A percentile compares a stretch with the other conserved stretches of the same genome.
Evolutionary conservation across 2,888 invertebrate genomes (phyloP).

Genomic region (Epinotia brunnichana): DNA sequence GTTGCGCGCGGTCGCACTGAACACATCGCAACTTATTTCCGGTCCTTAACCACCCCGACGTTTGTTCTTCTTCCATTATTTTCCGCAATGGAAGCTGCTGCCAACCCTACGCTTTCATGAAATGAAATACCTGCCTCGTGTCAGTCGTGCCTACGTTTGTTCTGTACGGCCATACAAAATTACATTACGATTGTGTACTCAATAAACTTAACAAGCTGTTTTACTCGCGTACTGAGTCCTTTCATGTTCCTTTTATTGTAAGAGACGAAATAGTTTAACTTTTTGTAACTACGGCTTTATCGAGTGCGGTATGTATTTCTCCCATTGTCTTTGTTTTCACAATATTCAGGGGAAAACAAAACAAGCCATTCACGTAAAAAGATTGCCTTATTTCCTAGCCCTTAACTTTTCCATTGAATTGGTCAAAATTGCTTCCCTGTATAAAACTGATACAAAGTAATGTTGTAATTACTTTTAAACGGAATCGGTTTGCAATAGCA

Average conservation of each 20-base stretch:
- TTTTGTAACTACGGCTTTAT: not conserved
- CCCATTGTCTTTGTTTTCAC: constrained; percentile 1
- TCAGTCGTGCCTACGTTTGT: not conserved
- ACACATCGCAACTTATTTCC: constrained; percentile 26
- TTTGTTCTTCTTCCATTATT: constrained; percentile 24
- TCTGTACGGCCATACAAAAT: too few species aligned
- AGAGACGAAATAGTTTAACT: constrained; percentile 1
- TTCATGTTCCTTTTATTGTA: not conserved
- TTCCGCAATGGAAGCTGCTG: constrained; percentile 9
- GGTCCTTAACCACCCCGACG: constrained; percentile 21
- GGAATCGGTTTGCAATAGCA: constrained; percentile 26
- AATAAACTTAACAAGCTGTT: not conserved
- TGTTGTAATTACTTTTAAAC: not conserved
- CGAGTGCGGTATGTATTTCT: not conserved
- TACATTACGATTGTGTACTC: too few species aligned
- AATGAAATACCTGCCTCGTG: not conserved
- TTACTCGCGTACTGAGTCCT: not conserved
- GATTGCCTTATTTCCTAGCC: too few species aligned
- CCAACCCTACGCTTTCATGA: not conserved
- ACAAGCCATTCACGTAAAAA: not conserved
- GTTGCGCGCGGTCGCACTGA: constrained; percentile 13
- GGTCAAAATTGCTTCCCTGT: constrained; percentile 2
- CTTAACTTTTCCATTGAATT: not conserved
- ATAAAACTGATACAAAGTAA: constrained; percentile 16
- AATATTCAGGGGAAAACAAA: constrained; percentile 8